Conservation (phyloP, 2,888 invertebrate species). For the Tenthredo notha region DNA sequence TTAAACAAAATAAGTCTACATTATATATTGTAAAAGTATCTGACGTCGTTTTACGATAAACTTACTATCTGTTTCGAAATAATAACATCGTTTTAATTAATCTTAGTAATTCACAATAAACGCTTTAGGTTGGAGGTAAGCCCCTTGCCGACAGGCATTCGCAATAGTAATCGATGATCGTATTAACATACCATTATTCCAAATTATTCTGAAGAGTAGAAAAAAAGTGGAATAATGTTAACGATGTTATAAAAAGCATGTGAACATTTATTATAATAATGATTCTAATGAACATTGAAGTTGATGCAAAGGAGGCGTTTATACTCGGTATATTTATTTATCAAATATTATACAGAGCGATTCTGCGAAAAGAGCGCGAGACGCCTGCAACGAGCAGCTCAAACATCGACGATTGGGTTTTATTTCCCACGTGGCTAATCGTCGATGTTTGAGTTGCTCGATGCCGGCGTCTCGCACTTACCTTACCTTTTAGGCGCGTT, state of each 20-base stretch:
- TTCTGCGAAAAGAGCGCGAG: too few species aligned
- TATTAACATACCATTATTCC: not conserved
- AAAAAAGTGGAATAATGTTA: not conserved
- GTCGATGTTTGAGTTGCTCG: too few species aligned
- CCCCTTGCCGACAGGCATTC: not conserved
- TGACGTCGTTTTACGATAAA: not conserved
- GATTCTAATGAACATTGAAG: not conserved
- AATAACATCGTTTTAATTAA: not conserved
- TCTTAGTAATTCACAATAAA: not conserved
- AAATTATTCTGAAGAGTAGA: not conserved
- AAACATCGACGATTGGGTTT: too few species aligned
- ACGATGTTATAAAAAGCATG: not conserved
- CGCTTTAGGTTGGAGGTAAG: not conserved
- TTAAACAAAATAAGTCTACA: not conserved
- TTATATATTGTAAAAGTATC: not conserved
- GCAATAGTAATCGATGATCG: not conserved
- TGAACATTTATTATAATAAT: not conserved
- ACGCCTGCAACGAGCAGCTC: too few species aligned
- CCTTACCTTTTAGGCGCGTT: too few species aligned
- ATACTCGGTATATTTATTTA: too few species aligned
- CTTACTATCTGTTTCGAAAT: not conserved
- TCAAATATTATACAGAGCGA: too few species aligned
- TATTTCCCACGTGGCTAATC: too few species aligned
- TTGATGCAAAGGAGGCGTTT: too few species aligned
- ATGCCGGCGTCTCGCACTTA: too few species aligned